Conservation (phyloP, 2,113 vertebrate genomes). For the Carassius gibelio region DNA sequence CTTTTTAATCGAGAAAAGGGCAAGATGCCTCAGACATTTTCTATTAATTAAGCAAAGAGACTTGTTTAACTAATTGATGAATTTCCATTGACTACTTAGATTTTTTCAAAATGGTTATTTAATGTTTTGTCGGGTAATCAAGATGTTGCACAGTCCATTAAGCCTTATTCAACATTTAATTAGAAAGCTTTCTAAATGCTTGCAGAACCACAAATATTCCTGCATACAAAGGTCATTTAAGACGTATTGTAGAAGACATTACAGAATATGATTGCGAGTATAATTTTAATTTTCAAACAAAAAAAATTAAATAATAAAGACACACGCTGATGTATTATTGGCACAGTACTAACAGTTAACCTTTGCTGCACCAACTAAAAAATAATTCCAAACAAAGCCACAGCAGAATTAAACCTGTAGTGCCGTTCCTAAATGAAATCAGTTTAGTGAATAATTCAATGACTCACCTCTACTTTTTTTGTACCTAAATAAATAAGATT, state of each 20-base stretch:
- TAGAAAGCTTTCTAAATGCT: background rate
- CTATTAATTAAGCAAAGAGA: background rate
- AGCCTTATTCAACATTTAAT: slow-evolving; percentile 13
- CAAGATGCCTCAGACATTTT: background rate
- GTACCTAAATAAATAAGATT: no score
- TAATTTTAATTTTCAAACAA: background rate
- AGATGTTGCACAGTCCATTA: background rate
- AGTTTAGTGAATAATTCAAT: background rate
- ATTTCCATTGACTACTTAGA: slow-evolving; percentile 2
- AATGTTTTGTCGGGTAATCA: slow-evolving; percentile 25
- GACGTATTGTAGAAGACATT: background rate
- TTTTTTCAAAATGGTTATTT: slow-evolving; percentile 38
- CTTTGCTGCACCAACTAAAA: background rate
- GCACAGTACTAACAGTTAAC: background rate
- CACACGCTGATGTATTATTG: background rate
- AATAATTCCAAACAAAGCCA: background rate
- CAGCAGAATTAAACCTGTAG: background rate
- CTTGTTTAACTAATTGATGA: slow-evolving; percentile 27
- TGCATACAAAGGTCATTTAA: background rate
- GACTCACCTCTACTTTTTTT: background rate
- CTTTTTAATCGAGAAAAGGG: slow-evolving; percentile 1
- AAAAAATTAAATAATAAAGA: background rate
- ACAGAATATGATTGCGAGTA: background rate
- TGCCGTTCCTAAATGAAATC: background rate
- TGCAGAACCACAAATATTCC: background rate